These are phyloP conservation scores for Ceratina japonica DNA, from an alignment of 1,140 invertebrate genomes.

Conservation along the genomic window DNA sequence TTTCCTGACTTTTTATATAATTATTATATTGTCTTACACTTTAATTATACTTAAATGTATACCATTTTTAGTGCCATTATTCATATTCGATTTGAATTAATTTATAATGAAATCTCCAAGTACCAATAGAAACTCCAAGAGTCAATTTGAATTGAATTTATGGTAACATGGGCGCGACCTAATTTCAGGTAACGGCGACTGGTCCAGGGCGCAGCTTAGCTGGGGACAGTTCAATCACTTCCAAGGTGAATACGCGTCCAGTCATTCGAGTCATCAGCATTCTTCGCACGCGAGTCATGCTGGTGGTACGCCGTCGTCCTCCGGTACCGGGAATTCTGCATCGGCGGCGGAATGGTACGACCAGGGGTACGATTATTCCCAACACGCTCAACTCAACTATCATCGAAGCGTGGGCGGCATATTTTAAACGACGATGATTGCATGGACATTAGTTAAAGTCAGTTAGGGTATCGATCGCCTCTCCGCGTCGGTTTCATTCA, in stretches of 20 bases:
- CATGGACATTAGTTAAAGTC: conserved; percentile 29
- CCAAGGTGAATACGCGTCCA: conserved; percentile 71
- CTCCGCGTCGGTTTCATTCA: neutral
- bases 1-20: too few relatives aligned
- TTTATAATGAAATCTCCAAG: too few relatives aligned
- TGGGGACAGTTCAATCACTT: conserved; percentile 77
- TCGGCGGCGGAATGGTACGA: conserved; percentile 72
- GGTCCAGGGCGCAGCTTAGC: conserved; percentile 73
- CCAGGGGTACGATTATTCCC: conserved; percentile 75
- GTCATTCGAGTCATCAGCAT: conserved; percentile 71
- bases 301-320: conserved; percentile 60
- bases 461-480: neutral
- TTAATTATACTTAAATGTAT: too few relatives aligned
- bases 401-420: conserved; percentile 74
- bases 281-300: conserved; percentile 67
- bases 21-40: too few relatives aligned
- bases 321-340: conserved; percentile 63
- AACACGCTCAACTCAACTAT: conserved; percentile 75
- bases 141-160: too few relatives aligned
- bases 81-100: too few relatives aligned
- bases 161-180: too few relatives aligned
- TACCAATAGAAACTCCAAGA: too few relatives aligned
- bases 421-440: conserved; percentile 67
- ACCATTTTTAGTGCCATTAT: too few relatives aligned
- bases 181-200: conserved; percentile 71